Percentiles rank a stretch among this genome's conserved stretches.
These are phyloP conservation scores for Drosophila histrio DNA, from an alignment of 2,888 invertebrate genomes.

Conservation along the genomic window DNA sequence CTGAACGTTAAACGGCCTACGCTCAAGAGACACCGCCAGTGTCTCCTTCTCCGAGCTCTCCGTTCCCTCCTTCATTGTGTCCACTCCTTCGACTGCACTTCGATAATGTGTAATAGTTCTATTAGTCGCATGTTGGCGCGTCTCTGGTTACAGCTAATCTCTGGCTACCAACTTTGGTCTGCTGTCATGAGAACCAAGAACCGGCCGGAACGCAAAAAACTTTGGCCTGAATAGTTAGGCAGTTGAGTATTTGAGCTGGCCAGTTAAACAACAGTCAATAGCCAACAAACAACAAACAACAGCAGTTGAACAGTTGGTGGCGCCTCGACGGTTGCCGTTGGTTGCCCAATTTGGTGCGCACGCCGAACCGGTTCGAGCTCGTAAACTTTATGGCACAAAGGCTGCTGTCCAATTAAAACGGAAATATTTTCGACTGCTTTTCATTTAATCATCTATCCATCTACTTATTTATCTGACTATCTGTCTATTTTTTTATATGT, in stretches of 20 bases:
- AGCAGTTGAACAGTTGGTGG: slow-evolving; percentile 45
- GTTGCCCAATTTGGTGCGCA: slow-evolving; percentile 73
- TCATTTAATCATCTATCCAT: slow-evolving; percentile 23
- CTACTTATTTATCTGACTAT: neutral
- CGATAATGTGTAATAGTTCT: slow-evolving; percentile 78
- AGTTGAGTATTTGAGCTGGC: slow-evolving; percentile 24
- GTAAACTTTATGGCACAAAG: slow-evolving; percentile 53
- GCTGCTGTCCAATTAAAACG: slow-evolving; percentile 60
- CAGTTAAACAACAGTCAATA: slow-evolving; percentile 22
- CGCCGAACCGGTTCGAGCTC: slow-evolving; percentile 61
- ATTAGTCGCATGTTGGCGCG: slow-evolving; percentile 76
- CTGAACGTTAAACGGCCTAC: slow-evolving; percentile 46
- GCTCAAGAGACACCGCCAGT: slow-evolving; percentile 23
- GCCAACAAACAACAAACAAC: too few species aligned
- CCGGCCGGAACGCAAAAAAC: slow-evolving; percentile 36
- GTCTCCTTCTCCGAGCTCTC: neutral
- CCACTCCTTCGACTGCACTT: slow-evolving; percentile 32
- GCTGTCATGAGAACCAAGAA: slow-evolving; percentile 62
- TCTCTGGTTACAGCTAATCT: slow-evolving; percentile 77
- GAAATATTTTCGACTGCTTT: slow-evolving; percentile 55
- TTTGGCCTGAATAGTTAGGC: slow-evolving; percentile 60
- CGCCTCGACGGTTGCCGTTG: slow-evolving; percentile 50
- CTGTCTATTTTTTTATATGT: neutral
- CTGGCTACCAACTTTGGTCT: slow-evolving; percentile 75
- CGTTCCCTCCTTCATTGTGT: neutral